Conservation (phyloP, 2,888 invertebrate species). For the Xestobium rufovillosum region DNA sequence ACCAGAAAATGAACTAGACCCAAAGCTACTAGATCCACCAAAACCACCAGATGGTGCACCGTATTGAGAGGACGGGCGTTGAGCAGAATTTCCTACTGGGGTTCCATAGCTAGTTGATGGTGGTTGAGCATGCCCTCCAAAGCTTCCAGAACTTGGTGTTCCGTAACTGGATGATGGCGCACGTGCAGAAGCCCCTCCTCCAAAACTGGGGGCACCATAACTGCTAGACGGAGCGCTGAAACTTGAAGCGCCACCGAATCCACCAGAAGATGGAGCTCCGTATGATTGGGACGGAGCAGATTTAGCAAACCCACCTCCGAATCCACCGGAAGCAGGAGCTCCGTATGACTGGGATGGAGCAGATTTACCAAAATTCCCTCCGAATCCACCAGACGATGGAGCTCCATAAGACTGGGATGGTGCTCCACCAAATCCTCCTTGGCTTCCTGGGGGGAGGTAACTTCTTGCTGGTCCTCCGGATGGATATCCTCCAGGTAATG, state of each 20-base stretch:
- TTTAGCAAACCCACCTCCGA: too few relatives aligned
- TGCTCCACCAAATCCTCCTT: constrained; percentile 18
- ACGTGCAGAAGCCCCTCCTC: constrained; percentile 18
- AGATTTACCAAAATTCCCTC: constrained; percentile 30
- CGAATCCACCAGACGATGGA: constrained; percentile 34
- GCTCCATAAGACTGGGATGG: constrained; percentile 21
- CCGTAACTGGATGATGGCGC: constrained; percentile 30
- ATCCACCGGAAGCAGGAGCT: constrained; percentile 42
- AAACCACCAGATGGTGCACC: constrained; percentile 35
- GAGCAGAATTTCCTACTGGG: constrained; percentile 37
- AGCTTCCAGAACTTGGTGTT: constrained; percentile 35
- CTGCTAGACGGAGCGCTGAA: constrained; percentile 40
- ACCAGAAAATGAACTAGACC: constrained; percentile 30
- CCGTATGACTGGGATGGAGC: constrained; percentile 22
- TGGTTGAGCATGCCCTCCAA: constrained; percentile 31
- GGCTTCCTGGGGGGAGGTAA: constrained; percentile 22
- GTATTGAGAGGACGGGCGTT: constrained; percentile 38
- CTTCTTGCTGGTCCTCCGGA: constrained; percentile 21
- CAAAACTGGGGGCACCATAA: constrained; percentile 40
- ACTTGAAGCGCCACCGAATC: constrained; percentile 27
- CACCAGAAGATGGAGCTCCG: constrained; percentile 37
- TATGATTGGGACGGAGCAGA: constrained; percentile 30
- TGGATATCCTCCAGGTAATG: constrained; percentile 18
- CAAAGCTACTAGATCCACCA: constrained; percentile 24
- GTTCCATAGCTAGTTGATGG: constrained; percentile 52